Evolutionary conservation across 2,113 vertebrate genomes (phyloP).

Genomic region (Platichthys flesus): DNA sequence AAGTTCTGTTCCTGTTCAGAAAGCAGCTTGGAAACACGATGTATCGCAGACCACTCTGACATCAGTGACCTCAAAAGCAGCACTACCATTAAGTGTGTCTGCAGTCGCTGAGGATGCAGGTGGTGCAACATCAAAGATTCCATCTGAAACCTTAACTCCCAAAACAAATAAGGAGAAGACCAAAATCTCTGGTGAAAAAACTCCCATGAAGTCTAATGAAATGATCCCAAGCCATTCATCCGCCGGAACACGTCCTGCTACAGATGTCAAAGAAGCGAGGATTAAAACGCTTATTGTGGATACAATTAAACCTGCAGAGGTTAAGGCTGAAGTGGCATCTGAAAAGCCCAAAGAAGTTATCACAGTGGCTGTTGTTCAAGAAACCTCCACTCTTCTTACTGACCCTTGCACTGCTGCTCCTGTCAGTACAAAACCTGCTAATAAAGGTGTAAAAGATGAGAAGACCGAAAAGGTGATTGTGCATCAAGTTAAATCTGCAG

Average conservation of each 20-base stretch:
- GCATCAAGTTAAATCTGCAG: constrained; percentile 15
- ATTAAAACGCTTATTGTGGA: constrained; percentile 21
- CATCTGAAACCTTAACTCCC: constrained; percentile 21
- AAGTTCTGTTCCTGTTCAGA: constrained; percentile 45
- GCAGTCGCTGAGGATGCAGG: constrained; percentile 45
- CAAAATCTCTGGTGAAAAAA: constrained; percentile 33
- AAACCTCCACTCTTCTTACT: constrained; percentile 1
- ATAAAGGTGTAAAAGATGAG: constrained; percentile 15
- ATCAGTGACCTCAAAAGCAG: constrained; percentile 42
- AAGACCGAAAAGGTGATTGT: neutral
- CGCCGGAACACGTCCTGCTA: neutral
- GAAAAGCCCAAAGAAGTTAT: neutral
- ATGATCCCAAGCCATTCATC: constrained; percentile 4
- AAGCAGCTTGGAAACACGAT: constrained; percentile 46
- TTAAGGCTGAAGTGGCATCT: neutral
- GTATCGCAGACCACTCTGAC: constrained; percentile 33
- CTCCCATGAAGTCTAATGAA: constrained; percentile 30
- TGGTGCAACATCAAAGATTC: constrained; percentile 51
- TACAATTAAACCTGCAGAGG: constrained; percentile 12
- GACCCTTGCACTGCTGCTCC: neutral
- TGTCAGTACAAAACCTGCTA: constrained; percentile 10
- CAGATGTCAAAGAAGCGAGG: constrained; percentile 34
- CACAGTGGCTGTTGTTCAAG: constrained; percentile 9
- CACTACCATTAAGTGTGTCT: constrained; percentile 42
- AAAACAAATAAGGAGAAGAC: constrained; percentile 60